phyloP scores from a whole-genome alignment of 2,888 invertebrate species.

The Lysandra bellargus region DNA sequence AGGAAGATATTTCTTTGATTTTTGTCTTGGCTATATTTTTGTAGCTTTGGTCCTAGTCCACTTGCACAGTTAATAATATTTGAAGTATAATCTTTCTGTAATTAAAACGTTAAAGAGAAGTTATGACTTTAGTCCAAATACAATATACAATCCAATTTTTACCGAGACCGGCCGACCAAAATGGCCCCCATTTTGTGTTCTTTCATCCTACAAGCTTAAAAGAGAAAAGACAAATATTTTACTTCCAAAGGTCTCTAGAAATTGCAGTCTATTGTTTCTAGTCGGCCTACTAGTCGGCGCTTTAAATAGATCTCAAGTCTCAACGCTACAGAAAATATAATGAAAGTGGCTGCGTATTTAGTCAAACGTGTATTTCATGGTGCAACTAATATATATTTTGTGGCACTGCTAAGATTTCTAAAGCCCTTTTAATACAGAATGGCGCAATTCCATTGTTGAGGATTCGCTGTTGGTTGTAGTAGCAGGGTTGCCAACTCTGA shows the following conservation, averaged over 20 bases:
- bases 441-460: slow-evolving; percentile 29
- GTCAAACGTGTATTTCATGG: slow-evolving; percentile 3
- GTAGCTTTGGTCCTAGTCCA: no score
- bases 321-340: neutral
- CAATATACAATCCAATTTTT: no score
- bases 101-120: no score
- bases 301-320: neutral
- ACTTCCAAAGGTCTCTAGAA: neutral
- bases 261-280: neutral
- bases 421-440: slow-evolving; percentile 24
- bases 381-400: no score
- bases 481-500: neutral
- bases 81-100: no score
- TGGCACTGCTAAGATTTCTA: slow-evolving; percentile 28
- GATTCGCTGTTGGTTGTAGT: neutral
- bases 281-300: neutral
- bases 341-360: slow-evolving; percentile 20
- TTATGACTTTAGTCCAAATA: no score
- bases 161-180: neutral
- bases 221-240: neutral
- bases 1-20: neutral
- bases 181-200: neutral
- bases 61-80: no score
- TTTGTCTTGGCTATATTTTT: neutral
- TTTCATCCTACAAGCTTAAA: neutral